Evolutionary conservation across 2,797 vertebrate genomes (phyloP).

Genomic region (Euthynnus affinis): DNA sequence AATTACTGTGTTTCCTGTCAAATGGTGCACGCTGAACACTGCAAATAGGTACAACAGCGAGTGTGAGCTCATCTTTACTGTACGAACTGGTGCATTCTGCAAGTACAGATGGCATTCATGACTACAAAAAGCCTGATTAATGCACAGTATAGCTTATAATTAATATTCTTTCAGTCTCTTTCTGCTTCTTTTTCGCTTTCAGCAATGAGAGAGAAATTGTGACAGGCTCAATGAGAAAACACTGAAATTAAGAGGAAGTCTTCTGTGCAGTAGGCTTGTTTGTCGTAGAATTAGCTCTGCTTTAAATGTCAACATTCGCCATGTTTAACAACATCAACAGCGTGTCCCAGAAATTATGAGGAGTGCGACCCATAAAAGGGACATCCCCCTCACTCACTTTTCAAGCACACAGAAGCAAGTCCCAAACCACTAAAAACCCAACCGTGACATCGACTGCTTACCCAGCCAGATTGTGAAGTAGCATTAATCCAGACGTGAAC

Average conservation of each 20-base stretch:
- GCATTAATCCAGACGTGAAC: constrained; percentile 29
- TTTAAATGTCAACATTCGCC: constrained; percentile 53
- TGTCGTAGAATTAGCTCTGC: constrained; percentile 43
- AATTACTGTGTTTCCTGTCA: constrained; percentile 79
- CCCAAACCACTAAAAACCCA: constrained; percentile 27
- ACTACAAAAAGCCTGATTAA: constrained; percentile 52
- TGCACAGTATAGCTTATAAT: constrained; percentile 51
- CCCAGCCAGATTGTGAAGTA: constrained; percentile 6
- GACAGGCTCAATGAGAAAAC: constrained; percentile 30
- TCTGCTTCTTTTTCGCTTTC: constrained; percentile 30
- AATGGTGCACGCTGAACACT: constrained; percentile 51
- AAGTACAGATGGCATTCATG: constrained; percentile 44
- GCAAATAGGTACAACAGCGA: constrained; percentile 59
- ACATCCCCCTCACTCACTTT: neutral
- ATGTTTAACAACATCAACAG: constrained; percentile 45
- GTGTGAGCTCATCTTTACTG: constrained; percentile 44
- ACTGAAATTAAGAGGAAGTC: constrained; percentile 20
- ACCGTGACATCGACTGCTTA: constrained; percentile 31
- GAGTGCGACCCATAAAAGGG: constrained; percentile 17
- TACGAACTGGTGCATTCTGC: constrained; percentile 32
- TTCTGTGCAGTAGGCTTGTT: constrained; percentile 24
- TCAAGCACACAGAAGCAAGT: constrained; percentile 3
- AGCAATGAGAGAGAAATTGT: constrained; percentile 23
- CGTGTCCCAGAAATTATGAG: constrained; percentile 30
- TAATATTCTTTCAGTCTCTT: constrained; percentile 44